phyloP scores from a whole-genome alignment of 1,140 invertebrate genomes.

The Palaemon carinicauda region DNA sequence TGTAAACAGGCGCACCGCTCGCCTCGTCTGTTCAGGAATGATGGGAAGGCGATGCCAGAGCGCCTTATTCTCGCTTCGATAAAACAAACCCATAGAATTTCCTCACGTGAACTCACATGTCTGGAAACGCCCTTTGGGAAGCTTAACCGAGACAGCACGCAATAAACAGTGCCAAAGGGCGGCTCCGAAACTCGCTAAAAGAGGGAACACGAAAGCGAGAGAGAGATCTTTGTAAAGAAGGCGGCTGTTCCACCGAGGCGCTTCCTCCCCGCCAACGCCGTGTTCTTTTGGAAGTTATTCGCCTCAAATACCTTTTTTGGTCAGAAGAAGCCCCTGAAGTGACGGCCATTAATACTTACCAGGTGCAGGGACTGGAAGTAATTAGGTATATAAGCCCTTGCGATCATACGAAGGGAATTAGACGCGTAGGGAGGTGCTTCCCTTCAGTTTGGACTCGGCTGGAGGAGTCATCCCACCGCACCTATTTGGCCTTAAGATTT shows the following conservation, averaged over 20 bases:
- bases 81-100: constrained; percentile 9
- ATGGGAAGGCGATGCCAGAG: constrained; percentile 48
- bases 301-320: constrained; percentile 31
- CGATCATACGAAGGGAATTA: background rate
- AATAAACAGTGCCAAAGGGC: background rate
- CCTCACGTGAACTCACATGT: background rate
- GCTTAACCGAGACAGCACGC: background rate
- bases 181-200: background rate
- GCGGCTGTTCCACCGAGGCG: background rate
- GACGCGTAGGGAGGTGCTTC: background rate
- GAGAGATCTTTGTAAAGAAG: background rate
- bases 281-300: constrained; percentile 35
- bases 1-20: constrained; percentile 26
- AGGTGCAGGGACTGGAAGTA: background rate
- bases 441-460: background rate
- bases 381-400: constrained; percentile 47
- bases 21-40: constrained; percentile 10
- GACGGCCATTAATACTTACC: constrained; percentile 25
- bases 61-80: constrained; percentile 48
- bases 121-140: background rate
- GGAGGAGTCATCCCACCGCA: constrained; percentile 21
- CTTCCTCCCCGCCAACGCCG: constrained; percentile 20
- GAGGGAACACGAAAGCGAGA: background rate
- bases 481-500: constrained; percentile 44
- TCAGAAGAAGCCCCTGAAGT: constrained; percentile 30